These are phyloP conservation scores for Emmelina monodactyla DNA, from an alignment of 2,888 invertebrate species.

Conservation along the genomic window DNA sequence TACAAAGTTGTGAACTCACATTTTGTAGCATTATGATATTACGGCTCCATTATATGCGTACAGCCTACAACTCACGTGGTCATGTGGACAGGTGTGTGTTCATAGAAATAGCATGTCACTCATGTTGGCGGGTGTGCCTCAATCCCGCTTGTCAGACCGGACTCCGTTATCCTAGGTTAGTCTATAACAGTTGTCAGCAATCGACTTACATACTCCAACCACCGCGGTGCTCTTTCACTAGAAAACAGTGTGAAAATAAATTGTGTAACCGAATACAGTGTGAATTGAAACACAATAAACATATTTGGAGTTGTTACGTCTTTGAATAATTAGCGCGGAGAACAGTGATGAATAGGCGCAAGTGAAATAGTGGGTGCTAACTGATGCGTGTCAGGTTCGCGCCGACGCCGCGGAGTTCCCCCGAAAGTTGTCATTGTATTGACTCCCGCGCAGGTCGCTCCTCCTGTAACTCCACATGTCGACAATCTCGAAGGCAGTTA, in stretches of 20 bases:
- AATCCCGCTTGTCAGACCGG: background rate
- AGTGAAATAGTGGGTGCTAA: conserved; percentile 3
- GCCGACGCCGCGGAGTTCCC: conserved; percentile 37
- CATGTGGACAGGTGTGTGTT: no score
- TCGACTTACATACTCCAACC: background rate
- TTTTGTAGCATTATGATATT: background rate
- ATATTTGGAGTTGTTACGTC: background rate
- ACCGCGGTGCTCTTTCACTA: background rate
- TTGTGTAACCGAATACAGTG: background rate
- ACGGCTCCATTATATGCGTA: background rate
- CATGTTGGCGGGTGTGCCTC: background rate
- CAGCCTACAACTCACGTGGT: background rate
- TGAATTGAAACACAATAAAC: conserved; percentile 1
- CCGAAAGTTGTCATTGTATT: conserved; percentile 17
- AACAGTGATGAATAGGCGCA: background rate
- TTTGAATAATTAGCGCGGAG: conserved; percentile 1
- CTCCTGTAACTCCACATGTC: conserved; percentile 18
- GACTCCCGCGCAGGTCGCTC: conserved; percentile 3
- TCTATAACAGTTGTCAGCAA: background rate
- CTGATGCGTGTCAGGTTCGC: conserved; percentile 50
- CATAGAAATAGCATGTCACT: background rate
- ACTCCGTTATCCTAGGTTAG: background rate
- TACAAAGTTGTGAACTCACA: no score
- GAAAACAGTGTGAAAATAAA: background rate
- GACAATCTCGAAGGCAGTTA: conserved; percentile 27